phyloP scores from a whole-genome alignment of 2,113 vertebrate genomes.

The Lepisosteus osseus region DNA sequence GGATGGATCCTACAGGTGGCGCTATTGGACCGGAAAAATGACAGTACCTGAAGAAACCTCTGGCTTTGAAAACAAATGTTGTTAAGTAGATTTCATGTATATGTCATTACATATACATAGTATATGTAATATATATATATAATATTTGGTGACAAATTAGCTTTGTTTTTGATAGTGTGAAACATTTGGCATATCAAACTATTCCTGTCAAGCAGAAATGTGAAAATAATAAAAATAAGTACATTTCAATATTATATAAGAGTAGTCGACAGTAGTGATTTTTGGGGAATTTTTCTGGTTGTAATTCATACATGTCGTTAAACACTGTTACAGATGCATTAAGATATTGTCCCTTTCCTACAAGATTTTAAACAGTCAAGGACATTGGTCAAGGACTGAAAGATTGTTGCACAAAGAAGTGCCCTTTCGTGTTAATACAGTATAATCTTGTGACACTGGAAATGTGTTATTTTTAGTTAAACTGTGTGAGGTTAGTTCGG shows the following conservation, averaged over 20 bases:
- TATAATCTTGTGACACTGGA: neutral
- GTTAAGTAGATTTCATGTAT: neutral
- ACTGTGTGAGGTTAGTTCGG: neutral
- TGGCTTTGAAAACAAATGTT: too few relatives aligned
- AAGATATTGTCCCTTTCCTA: too few relatives aligned
- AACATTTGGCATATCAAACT: neutral
- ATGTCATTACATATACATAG: neutral
- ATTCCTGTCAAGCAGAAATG: neutral
- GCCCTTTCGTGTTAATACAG: neutral
- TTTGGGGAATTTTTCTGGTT: too few relatives aligned
- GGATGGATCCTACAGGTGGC: constrained; percentile 27
- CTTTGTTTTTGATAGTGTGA: neutral
- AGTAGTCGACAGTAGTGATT: too few relatives aligned
- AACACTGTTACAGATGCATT: too few relatives aligned
- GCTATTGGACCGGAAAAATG: constrained; percentile 28
- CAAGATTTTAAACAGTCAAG: neutral
- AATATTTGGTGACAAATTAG: neutral
- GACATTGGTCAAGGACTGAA: neutral
- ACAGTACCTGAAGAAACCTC: too few relatives aligned
- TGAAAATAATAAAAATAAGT: too few relatives aligned
- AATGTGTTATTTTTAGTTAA: neutral
- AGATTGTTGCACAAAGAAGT: neutral
- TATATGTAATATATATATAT: neutral
- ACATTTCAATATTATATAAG: too few relatives aligned
- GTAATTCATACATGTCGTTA: too few relatives aligned